Evolutionary conservation across 2,888 invertebrate species (phyloP).

Genomic region (Microctonus hyperodae): DNA sequence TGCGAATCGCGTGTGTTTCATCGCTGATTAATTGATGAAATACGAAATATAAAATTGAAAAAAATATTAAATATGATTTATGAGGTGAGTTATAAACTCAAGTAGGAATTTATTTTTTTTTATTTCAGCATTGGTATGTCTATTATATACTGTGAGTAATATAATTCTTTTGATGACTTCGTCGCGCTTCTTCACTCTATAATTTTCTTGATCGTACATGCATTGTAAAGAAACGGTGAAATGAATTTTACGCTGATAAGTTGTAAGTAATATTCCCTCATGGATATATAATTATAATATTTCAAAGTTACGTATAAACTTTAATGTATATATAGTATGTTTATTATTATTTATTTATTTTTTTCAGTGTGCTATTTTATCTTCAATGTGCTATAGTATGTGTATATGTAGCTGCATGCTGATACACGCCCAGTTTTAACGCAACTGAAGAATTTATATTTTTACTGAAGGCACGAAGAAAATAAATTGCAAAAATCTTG

Average conservation of each 20-base stretch:
- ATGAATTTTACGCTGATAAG: constrained; percentile 34
- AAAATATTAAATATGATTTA: background rate
- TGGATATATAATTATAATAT: background rate
- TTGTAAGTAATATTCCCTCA: constrained; percentile 15
- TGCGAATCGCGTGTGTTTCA: background rate
- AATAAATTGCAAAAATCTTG: background rate
- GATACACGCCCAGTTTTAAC: background rate
- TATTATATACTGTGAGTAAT: background rate
- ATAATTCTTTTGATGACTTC: constrained; percentile 2
- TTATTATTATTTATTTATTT: no score
- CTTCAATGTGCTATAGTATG: background rate
- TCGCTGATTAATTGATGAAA: background rate
- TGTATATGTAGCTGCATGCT: background rate
- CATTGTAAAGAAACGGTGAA: constrained; percentile 9
- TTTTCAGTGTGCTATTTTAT: background rate
- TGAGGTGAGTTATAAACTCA: background rate
- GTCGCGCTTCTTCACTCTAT: constrained; percentile 21
- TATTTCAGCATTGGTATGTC: background rate
- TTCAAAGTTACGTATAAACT: background rate
- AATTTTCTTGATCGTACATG: constrained; percentile 34
- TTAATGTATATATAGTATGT: background rate
- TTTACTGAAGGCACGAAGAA: background rate
- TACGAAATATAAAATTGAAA: background rate
- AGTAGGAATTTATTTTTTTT: background rate
- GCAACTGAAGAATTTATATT: background rate